Conservation (phyloP, 35 echinoderm and acorn worm genomes). For the Eucidaris tribuloides region DNA sequence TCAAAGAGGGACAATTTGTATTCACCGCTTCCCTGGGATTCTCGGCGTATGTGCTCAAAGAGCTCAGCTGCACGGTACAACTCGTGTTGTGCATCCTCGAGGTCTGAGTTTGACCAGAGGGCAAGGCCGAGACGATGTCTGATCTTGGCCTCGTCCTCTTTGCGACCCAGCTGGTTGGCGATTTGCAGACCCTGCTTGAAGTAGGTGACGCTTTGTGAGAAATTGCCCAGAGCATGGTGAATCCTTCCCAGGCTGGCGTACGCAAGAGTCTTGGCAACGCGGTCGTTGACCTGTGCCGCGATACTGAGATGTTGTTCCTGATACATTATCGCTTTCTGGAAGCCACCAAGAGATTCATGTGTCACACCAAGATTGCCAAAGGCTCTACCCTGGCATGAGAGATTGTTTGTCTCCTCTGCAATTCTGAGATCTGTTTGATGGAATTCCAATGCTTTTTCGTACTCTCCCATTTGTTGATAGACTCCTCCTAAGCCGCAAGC, state of each 20-base stretch:
- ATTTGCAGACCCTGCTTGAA: constrained; percentile 97
- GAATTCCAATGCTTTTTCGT: constrained; percentile 85
- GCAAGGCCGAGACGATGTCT: constrained; percentile 88
- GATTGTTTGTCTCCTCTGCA: constrained; percentile 82
- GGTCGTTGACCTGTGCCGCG: constrained; percentile 92
- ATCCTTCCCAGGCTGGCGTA: constrained; percentile 91
- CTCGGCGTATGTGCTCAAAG: constrained; percentile 85
- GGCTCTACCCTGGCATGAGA: constrained; percentile 86
- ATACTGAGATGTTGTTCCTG: constrained; percentile 99
- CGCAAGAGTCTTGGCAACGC: constrained; percentile 82
- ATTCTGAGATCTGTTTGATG: constrained; percentile 91
- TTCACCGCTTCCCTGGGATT: constrained; percentile 70
- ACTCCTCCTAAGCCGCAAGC: constrained; percentile 95
- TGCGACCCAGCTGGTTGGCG: constrained; percentile 85
- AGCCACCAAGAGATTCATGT: constrained; percentile 95
- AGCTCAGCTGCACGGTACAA: constrained; percentile 94
- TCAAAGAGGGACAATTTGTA: constrained; percentile 87
- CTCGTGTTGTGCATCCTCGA: constrained; percentile 92
- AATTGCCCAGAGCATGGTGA: constrained; percentile 89
- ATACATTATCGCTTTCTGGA: constrained; percentile 97
- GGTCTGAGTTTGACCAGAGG: constrained; percentile 81
- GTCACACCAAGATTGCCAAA: constrained; percentile 96
- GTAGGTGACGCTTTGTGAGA: constrained; percentile 86
- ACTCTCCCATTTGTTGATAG: constrained; percentile 93
- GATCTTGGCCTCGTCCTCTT: constrained; percentile 97